These are phyloP conservation scores for Brachionus paranguensis DNA, from an alignment of 1,140 invertebrate species.

Conservation along the genomic window DNA sequence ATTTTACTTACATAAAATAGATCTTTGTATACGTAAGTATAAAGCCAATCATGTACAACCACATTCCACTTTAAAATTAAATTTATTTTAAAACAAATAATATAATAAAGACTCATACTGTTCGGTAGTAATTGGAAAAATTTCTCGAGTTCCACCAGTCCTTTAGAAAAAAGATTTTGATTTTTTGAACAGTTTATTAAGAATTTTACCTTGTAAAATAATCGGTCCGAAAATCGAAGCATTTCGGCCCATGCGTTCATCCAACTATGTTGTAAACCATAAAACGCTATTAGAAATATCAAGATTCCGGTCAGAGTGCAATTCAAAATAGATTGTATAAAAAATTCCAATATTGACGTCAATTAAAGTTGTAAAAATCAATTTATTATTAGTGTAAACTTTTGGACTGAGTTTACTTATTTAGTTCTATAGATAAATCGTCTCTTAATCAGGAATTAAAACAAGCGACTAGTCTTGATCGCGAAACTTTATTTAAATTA, in stretches of 20 bases:
- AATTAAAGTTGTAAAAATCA: too few species aligned
- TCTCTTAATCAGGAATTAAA: too few species aligned
- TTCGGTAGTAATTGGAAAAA: conserved; percentile 70
- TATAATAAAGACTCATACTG: background rate
- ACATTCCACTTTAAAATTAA: conserved; percentile 76
- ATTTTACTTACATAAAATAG: conserved; percentile 60
- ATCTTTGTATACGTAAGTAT: conserved; percentile 82
- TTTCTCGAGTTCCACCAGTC: conserved; percentile 89
- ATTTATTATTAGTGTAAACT: too few species aligned
- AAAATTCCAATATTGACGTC: too few species aligned
- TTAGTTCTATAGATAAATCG: too few species aligned
- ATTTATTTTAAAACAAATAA: background rate
- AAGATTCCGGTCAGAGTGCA: conserved; percentile 70
- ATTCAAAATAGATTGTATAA: conserved; percentile 65
- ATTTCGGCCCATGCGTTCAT: conserved; percentile 81
- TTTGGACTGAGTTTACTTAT: too few species aligned
- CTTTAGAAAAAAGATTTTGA: conserved; percentile 56
- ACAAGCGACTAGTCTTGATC: too few species aligned
- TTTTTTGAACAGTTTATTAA: background rate
- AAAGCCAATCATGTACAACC: conserved; percentile 87
- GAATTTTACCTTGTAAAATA: conserved; percentile 54
- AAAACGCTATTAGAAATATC: conserved; percentile 70
- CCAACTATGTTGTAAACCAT: conserved; percentile 77
- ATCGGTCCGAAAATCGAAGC: conserved; percentile 72
- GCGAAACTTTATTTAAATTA: too few species aligned